These are phyloP conservation scores for Pristionchus entomophagus DNA, from an alignment of 2,888 invertebrate genomes.

Conservation along the genomic window DNA sequence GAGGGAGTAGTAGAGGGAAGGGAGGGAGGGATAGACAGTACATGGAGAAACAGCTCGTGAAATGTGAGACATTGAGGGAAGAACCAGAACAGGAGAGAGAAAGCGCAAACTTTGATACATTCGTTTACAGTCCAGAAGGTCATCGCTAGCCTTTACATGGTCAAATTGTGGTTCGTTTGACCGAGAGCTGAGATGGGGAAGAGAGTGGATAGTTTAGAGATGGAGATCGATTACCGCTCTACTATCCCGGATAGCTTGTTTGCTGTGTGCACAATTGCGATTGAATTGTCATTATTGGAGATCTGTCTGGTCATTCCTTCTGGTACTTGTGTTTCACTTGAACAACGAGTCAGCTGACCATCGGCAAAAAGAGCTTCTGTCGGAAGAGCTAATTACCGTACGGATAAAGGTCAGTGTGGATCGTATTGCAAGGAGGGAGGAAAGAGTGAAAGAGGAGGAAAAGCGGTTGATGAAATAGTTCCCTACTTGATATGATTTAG, in stretches of 20 bases:
- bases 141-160: background rate
- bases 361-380: background rate
- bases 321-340: slow-evolving; percentile 1
- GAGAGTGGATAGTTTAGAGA: background rate
- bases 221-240: background rate
- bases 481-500: too few species aligned
- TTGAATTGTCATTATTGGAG: background rate
- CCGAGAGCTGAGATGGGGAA: background rate
- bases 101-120: slow-evolving; percentile 32
- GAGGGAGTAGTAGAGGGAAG: slow-evolving; percentile 39
- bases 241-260: background rate
- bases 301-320: too few species aligned
- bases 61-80: slow-evolving; percentile 39
- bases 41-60: slow-evolving; percentile 37
- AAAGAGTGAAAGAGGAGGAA: background rate
- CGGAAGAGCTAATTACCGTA: background rate
- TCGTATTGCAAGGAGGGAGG: slow-evolving; percentile 1
- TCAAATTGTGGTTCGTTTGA: background rate
- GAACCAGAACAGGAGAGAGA: slow-evolving; percentile 8
- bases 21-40: slow-evolving; percentile 41
- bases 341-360: background rate
- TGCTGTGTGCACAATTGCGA: background rate
- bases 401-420: slow-evolving; percentile 9
- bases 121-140: slow-evolving; percentile 23
- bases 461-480: background rate